A percentile compares a stretch with the other conserved stretches of the same genome.
These are phyloP conservation scores for Taxidea taxus DNA, from an alignment of 2,113 vertebrate genomes.

Conservation along the genomic window DNA sequence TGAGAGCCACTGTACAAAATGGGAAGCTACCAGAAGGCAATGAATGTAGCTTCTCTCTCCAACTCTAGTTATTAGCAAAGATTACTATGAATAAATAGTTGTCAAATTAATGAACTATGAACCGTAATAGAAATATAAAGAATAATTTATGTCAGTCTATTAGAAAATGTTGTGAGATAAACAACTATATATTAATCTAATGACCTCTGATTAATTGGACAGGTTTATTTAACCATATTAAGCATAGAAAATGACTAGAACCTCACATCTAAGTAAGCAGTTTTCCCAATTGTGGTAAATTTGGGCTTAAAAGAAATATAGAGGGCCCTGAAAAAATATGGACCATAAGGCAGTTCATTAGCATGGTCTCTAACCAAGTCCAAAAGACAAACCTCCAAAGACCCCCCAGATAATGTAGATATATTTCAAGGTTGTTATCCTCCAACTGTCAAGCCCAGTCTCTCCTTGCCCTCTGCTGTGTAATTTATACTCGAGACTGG, in stretches of 20 bases:
- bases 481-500: slow-evolving; percentile 59
- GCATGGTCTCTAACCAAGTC: slow-evolving; percentile 19
- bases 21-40: background rate
- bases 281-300: background rate
- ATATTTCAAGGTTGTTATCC: slow-evolving; percentile 73
- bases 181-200: slow-evolving; percentile 40
- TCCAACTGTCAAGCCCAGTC: slow-evolving; percentile 50
- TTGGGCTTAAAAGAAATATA: background rate
- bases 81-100: background rate
- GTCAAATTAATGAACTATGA: background rate
- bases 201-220: background rate
- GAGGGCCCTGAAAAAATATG: slow-evolving; percentile 14
- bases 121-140: background rate
- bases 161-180: slow-evolving; percentile 26
- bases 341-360: slow-evolving; percentile 54
- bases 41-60: background rate
- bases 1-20: background rate
- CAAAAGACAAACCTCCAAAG: slow-evolving; percentile 39
- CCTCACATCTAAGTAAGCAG: slow-evolving; percentile 6
- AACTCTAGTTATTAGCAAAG: background rate
- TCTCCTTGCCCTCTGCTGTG: slow-evolving; percentile 34
- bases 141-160: background rate
- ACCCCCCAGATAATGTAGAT: background rate
- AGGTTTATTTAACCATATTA: slow-evolving; percentile 25
- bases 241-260: background rate